Evolutionary conservation across 2,113 vertebrate species (phyloP), one percentile per base, ranked within the genome.

Genomic region (Pterophyllum scalare): DNA sequence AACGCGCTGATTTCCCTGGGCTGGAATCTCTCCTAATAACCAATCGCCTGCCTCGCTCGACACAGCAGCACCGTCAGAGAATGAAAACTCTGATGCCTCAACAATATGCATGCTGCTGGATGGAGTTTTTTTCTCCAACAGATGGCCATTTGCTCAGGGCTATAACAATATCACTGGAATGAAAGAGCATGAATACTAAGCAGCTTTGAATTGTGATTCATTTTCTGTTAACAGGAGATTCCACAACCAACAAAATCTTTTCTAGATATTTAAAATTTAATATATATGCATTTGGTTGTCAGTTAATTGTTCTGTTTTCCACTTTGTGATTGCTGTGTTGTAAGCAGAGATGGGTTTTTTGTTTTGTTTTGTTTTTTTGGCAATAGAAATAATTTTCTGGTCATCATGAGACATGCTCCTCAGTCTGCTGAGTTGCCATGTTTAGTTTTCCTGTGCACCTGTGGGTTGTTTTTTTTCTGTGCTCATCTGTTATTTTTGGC

Each of bases 131-230:
- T 84, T 80, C 81, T 80, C 59, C 74, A 78, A 77, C 90, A 91
- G 89, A 93, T 93, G 91, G 86, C 80, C 79, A 46, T 79, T 92
- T 86, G 91, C 87, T 88, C 75, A n/a, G 61, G 83, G 90, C 86
- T 84, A 67, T 31, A 72, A 79, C 87, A 75, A 84, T 80, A 80
- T 85, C 60, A 77, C 33, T 61, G 52, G 13, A 81, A 76, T 57
- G 57, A 56, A 89, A 75, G 14, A 54, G 79, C 28, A 75, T 31
- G 85, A 91, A 86, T 82, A 88, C 65, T 59, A 79, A 89, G 83
- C 79, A 83, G 78, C 60, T 35, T 24, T 65, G 58, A 75, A 86
- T 79, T 89, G 61, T 10, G 59, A 78, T 84, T 78, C 7, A 83
- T 61, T 81, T 52, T 77, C 35, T 59, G 43, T 28, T 57, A 67